Percentiles rank a stretch among this genome's conserved stretches.
phyloP scores from a whole-genome alignment of 2,888 invertebrate genomes.

The Mythimna vitellina region DNA sequence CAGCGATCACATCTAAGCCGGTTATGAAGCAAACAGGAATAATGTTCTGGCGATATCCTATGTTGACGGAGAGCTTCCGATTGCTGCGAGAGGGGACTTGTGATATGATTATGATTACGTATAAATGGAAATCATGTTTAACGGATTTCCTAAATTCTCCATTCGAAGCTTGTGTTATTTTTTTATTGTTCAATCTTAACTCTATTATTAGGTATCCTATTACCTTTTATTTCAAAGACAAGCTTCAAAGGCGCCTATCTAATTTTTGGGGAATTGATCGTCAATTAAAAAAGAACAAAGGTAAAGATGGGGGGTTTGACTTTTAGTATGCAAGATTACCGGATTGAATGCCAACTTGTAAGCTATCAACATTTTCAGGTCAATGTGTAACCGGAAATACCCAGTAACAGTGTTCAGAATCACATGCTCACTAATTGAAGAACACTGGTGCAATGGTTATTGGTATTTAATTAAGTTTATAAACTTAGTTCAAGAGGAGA shows the following conservation, averaged over 20 bases:
- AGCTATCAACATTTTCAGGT: not conserved
- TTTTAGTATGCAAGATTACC: not conserved
- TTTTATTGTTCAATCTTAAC: not conserved
- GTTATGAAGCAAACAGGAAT: conserved; percentile 23
- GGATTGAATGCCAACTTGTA: not conserved
- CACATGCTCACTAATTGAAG: not conserved
- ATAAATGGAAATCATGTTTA: conserved; percentile 9
- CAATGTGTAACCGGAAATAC: not conserved
- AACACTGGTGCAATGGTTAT: not conserved
- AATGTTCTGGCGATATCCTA: conserved; percentile 23
- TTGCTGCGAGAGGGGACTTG: conserved; percentile 10
- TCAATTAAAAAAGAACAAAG: not conserved
- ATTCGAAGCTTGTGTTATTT: conserved; percentile 3
- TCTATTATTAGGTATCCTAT: not conserved
- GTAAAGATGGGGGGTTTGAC: not conserved
- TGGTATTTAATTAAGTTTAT: not conserved
- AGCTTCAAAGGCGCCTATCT: not conserved
- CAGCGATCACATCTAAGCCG: conserved; percentile 27
- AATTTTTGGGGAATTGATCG: not conserved
- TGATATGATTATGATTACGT: conserved; percentile 21
- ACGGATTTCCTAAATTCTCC: not conserved
- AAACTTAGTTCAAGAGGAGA: not conserved
- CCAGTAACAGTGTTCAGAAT: not conserved
- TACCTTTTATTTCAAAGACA: not conserved
- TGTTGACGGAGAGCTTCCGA: conserved; percentile 22